Percentiles rank a stretch among this genome's conserved stretches.
These are phyloP conservation scores for Hycleus phaleratus DNA, from an alignment of 1,140 invertebrate genomes.

Conservation along the genomic window DNA sequence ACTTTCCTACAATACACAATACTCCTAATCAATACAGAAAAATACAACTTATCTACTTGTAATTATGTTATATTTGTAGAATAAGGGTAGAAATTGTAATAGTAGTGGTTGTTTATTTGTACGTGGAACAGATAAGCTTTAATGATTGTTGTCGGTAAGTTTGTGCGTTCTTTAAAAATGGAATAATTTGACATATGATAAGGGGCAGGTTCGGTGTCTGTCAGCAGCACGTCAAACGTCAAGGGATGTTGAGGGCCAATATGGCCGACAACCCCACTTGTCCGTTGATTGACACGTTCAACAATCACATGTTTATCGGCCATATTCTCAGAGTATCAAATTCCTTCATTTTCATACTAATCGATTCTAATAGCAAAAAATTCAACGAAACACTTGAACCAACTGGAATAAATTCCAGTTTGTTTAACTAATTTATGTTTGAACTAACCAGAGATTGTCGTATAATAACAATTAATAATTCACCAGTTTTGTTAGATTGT, in stretches of 20 bases:
- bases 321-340: constrained; percentile 30
- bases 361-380: not conserved
- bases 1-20: too few species aligned
- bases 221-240: constrained; percentile 35
- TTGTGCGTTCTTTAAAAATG: not conserved
- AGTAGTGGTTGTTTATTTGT: too few species aligned
- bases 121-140: too few species aligned
- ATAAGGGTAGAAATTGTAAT: too few species aligned
- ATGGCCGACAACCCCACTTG: constrained; percentile 36
- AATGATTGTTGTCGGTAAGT: too few species aligned
- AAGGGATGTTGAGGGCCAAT: constrained; percentile 28
- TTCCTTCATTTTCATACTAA: constrained; percentile 11
- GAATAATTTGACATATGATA: constrained; percentile 30
- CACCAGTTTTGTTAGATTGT: constrained; percentile 3
- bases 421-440: not conserved
- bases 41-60: too few species aligned
- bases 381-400: too few species aligned
- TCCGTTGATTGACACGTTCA: constrained; percentile 36
- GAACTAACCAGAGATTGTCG: not conserved
- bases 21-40: too few species aligned
- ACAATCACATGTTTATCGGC: constrained; percentile 35
- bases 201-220: constrained; percentile 31
- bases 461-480: constrained; percentile 4
- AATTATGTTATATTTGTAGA: too few species aligned
- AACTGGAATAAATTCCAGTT: too few species aligned